phyloP scores from a whole-genome alignment of 1,140 invertebrate species.

The Melipona quadrifasciata region DNA sequence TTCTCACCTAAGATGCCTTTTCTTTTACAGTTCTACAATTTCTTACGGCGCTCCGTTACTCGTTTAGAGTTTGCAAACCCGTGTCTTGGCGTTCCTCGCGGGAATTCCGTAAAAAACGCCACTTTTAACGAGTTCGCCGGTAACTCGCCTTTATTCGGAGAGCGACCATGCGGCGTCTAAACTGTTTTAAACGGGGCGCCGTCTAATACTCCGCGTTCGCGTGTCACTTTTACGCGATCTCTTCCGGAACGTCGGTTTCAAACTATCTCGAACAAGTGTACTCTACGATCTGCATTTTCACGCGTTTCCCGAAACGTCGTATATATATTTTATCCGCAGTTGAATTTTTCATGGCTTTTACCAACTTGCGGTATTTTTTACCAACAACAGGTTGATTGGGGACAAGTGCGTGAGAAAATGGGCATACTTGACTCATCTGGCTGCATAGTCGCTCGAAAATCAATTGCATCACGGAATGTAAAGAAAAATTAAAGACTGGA shows the following conservation, averaged over 20 bases:
- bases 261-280: too few relatives aligned
- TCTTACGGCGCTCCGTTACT: conserved; percentile 21
- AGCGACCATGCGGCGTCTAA: too few relatives aligned
- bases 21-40: conserved; percentile 15
- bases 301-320: too few relatives aligned
- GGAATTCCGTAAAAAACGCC: conserved; percentile 8
- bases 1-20: conserved; percentile 14
- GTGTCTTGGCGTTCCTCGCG: conserved; percentile 32
- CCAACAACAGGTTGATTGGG: not conserved
- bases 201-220: not conserved
- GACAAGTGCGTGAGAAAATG: too few relatives aligned
- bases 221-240: not conserved
- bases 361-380: too few relatives aligned
- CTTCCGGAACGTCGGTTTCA: too few relatives aligned
- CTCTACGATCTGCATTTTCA: too few relatives aligned
- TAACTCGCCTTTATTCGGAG: not conserved
- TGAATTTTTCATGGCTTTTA: too few relatives aligned
- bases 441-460: too few relatives aligned
- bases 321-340: too few relatives aligned
- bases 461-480: not conserved
- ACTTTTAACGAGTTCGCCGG: not conserved
- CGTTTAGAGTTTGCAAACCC: conserved; percentile 23
- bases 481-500: not conserved
- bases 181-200: conserved; percentile 9
- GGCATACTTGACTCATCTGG: not conserved